These are phyloP conservation scores for Thymelicus acteon DNA, from an alignment of 2,888 invertebrate species.

Conservation along the genomic window DNA sequence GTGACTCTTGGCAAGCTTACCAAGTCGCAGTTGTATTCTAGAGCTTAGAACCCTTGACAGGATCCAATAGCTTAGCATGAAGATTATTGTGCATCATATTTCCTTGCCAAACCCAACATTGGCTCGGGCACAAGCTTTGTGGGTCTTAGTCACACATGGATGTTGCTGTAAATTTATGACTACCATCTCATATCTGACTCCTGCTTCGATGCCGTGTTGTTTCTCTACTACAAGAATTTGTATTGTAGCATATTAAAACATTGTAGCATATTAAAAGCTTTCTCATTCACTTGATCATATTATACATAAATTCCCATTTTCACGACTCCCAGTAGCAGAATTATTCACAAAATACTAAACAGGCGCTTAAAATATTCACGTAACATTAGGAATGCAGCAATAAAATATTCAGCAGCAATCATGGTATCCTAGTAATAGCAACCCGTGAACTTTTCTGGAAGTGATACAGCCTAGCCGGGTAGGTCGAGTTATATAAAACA, in stretches of 20 bases:
- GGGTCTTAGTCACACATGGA: constrained; percentile 35
- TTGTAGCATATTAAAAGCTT: background rate
- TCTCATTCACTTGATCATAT: too few relatives aligned
- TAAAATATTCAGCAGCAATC: constrained; percentile 11
- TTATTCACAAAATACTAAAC: too few relatives aligned
- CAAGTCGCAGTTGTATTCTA: constrained; percentile 44
- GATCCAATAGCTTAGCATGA: constrained; percentile 38
- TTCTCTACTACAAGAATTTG: background rate
- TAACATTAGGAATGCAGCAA: background rate
- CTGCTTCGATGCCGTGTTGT: background rate
- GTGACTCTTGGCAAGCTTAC: constrained; percentile 43
- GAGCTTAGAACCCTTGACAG: constrained; percentile 41
- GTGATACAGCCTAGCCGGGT: constrained; percentile 57
- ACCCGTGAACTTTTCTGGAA: constrained; percentile 57
- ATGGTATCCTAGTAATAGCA: constrained; percentile 10
- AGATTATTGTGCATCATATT: constrained; percentile 38
- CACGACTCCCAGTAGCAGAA: too few relatives aligned
- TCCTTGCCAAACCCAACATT: constrained; percentile 38
- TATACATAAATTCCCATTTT: too few relatives aligned
- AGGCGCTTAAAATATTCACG: too few relatives aligned
- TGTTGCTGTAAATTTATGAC: constrained; percentile 26
- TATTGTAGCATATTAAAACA: background rate
- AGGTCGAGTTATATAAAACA: constrained; percentile 77
- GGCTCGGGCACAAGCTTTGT: constrained; percentile 32
- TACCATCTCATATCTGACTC: constrained; percentile 25